Evolutionary conservation across 2,113 vertebrate genomes (phyloP), one percentile per base, ranked within the genome.

Genomic region (Pandion haliaetus): DNA sequence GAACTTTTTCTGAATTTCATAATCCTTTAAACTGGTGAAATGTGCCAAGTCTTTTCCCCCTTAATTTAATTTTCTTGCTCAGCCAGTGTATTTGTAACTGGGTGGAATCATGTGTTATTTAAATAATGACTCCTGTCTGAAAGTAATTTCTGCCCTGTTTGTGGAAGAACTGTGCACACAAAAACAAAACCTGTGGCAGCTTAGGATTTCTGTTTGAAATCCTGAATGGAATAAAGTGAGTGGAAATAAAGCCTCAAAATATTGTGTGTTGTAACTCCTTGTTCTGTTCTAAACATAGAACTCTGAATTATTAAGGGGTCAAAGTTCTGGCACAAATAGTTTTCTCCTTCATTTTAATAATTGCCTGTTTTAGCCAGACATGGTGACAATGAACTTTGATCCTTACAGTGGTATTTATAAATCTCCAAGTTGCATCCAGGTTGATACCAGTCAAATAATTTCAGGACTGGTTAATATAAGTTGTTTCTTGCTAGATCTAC

Each of bases 91-190:
- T 94, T 97, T 89, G 77, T 77, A 90, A 69, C 57, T 66, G 80
- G 59, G 58, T 89, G 57, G 73, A 95, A 95, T 93, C 9, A 49
- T 93, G 73, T 85, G 87, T 90, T 95, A 91, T 90, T 94, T 93
- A 95, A 98, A 58, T 87, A 94, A 87, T 45, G 19, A 80, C 72
- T 92, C 65, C 79, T 95, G 77, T 71, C 94, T 95, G 91, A 93
- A 97, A 96, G 91, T 90, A 91, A 93, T 97, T 96, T 76, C 62
- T 96, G n/a, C 45, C 76, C 49, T 94, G 74, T 92, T 97, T 90
- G 77, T 94, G 84, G 92, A 95, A 94, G 86, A 89, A 85, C 82
- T 83, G 82, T 61, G 85, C 90, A 90, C 63, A 47, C 70, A 71
- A 90, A 97, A 94, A 61, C 89, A 97, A 94, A 94, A 95, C 81